Percentiles rank a stretch among this genome's conserved stretches.
Conservation (phyloP, 2,888 invertebrate species). For the Agonopterix alstromeriana region DNA sequence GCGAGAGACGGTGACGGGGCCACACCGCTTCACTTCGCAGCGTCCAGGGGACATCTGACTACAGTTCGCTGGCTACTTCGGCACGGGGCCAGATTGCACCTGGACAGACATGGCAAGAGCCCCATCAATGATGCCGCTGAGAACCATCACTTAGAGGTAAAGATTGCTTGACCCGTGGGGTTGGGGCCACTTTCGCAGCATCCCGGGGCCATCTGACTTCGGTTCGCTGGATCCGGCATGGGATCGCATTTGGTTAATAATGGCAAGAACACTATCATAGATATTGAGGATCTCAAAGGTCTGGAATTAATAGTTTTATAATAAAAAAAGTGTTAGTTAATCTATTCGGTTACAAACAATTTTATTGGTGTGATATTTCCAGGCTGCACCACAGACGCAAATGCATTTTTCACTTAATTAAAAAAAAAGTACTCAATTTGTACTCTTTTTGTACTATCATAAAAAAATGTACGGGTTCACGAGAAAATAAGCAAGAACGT, state of each 20-base stretch:
- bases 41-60: conserved; percentile 87
- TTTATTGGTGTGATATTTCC: too few relatives aligned
- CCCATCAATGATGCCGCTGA: conserved; percentile 95
- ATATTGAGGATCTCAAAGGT: neutral
- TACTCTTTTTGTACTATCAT: too few relatives aligned
- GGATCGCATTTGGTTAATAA: conserved; percentile 89
- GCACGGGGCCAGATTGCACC: conserved; percentile 86
- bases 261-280: conserved; percentile 75
- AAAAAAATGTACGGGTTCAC: too few relatives aligned
- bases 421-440: too few relatives aligned
- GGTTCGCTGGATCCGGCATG: conserved; percentile 87
- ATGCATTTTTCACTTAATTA: too few relatives aligned
- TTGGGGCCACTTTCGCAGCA: conserved; percentile 92
- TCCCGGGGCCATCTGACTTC: conserved; percentile 88
- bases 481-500: too few relatives aligned
- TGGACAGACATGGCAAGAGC: conserved; percentile 92
- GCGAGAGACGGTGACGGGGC: conserved; percentile 92
- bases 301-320: too few relatives aligned
- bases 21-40: conserved; percentile 92
- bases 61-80: conserved; percentile 90
- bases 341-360: too few relatives aligned
- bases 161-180: conserved; percentile 61
- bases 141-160: conserved; percentile 91
- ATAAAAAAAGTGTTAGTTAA: too few relatives aligned
- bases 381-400: too few relatives aligned